A percentile compares a stretch with the other conserved stretches of the same genome.
Conservation (phyloP, 1,140 invertebrate species). For the Manduca sexta region DNA sequence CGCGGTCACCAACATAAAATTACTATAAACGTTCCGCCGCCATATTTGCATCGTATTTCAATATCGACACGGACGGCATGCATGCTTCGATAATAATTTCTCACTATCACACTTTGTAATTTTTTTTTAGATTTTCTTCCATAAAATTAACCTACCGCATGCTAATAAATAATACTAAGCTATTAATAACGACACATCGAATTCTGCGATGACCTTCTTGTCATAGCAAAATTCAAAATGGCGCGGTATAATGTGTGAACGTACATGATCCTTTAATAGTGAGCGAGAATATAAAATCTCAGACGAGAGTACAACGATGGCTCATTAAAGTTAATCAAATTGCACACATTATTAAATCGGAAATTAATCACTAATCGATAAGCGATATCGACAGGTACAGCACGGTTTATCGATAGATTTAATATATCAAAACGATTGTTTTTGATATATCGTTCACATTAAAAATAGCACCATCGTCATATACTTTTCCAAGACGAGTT, state of each 20-base stretch:
- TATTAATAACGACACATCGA: conserved; percentile 37
- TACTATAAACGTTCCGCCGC: neutral
- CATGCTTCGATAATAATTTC: conserved; percentile 29
- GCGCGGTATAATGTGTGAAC: conserved; percentile 30
- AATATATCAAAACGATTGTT: too few relatives aligned
- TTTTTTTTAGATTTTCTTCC: conserved; percentile 32
- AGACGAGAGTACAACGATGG: neutral
- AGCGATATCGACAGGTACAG: too few relatives aligned
- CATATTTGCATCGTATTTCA: conserved; percentile 1
- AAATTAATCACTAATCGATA: too few relatives aligned
- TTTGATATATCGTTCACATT: too few relatives aligned
- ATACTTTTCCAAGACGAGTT: neutral
- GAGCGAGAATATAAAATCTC: conserved; percentile 19
- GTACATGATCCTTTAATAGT: conserved; percentile 36
- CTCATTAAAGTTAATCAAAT: too few relatives aligned
- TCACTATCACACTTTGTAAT: conserved; percentile 38
- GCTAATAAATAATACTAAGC: conserved; percentile 68
- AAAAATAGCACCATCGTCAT: too few relatives aligned
- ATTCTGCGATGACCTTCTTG: conserved; percentile 23
- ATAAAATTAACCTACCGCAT: conserved; percentile 36
- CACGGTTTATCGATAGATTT: too few relatives aligned
- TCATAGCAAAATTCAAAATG: conserved; percentile 7
- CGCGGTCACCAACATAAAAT: neutral
- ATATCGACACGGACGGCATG: conserved; percentile 33
- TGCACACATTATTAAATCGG: neutral